Evolutionary conservation across 2,113 vertebrate species (phyloP).

Genomic region (Podarcis raffonei): DNA sequence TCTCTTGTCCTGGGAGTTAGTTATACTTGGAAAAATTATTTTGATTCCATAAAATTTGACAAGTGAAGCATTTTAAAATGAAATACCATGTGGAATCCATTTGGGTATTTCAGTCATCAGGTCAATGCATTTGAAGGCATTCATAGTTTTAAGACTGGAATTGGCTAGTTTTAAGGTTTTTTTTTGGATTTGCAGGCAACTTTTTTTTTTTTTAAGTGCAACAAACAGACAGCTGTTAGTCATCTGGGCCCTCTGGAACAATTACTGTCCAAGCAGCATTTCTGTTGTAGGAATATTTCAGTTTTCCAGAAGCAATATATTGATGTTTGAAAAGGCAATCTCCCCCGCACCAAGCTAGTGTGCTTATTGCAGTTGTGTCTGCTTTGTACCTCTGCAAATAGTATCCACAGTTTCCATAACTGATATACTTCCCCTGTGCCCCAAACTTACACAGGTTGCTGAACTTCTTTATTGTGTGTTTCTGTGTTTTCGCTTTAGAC

Average conservation of each 20-base stretch:
- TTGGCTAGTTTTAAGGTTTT: background rate
- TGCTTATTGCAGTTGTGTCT: background rate
- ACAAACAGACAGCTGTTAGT: background rate
- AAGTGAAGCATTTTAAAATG: background rate
- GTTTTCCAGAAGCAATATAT: background rate
- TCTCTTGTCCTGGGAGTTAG: conserved; percentile 58
- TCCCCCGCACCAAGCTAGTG: background rate
- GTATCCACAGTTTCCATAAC: background rate
- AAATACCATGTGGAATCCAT: background rate
- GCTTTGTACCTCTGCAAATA: background rate
- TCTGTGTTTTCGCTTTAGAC: background rate
- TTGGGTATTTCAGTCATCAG: background rate
- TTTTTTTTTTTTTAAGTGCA: background rate
- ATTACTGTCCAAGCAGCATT: background rate
- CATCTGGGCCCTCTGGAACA: background rate
- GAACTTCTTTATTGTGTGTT: background rate
- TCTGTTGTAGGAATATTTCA: background rate
- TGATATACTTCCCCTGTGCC: background rate
- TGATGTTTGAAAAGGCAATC: background rate
- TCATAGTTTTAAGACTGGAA: background rate
- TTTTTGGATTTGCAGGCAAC: background rate
- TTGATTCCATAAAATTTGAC: conserved; percentile 49
- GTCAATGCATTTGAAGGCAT: background rate
- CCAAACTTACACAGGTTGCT: background rate
- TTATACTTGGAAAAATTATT: conserved; percentile 52